Percentiles rank a stretch among this genome's conserved stretches.
Evolutionary conservation across 2,888 invertebrate genomes (phyloP).

Genomic region (Nomada lathburiana): DNA sequence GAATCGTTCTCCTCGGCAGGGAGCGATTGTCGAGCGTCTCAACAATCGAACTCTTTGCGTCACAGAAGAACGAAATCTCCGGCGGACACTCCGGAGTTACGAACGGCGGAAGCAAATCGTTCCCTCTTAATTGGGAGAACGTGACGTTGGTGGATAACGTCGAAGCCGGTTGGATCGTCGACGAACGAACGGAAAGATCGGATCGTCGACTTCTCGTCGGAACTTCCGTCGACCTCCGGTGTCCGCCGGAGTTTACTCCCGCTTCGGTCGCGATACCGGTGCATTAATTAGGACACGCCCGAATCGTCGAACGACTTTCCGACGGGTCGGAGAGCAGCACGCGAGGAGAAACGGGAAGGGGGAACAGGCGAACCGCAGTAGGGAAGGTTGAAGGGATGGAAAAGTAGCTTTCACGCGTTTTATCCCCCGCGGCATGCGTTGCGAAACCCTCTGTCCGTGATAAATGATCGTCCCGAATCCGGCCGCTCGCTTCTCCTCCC

Average conservation of each 20-base stretch:
- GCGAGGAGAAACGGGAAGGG: not conserved
- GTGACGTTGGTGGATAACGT: slow-evolving; percentile 71
- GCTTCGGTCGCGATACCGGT: not conserved
- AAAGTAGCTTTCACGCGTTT: slow-evolving; percentile 71
- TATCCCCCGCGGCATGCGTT: slow-evolving; percentile 60
- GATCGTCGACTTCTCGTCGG: not conserved
- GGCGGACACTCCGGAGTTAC: slow-evolving; percentile 43
- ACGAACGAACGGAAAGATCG: not conserved
- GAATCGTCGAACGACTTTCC: not conserved
- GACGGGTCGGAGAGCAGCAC: not conserved
- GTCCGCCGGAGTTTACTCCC: not conserved
- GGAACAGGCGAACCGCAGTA: not conserved
- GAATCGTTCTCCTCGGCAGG: not conserved
- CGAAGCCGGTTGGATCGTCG: slow-evolving; percentile 55
- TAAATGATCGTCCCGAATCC: slow-evolving; percentile 74
- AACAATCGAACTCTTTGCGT: slow-evolving; percentile 40
- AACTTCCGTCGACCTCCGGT: not conserved
- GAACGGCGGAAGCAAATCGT: slow-evolving; percentile 56
- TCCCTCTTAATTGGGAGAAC: slow-evolving; percentile 69
- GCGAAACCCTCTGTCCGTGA: slow-evolving; percentile 67
- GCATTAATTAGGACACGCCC: not conserved
- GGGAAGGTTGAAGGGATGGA: not conserved
- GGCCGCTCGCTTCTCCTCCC: slow-evolving; percentile 44
- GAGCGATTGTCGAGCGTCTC: slow-evolving; percentile 6
- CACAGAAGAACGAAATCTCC: slow-evolving; percentile 17